Percentiles rank a stretch among this genome's conserved stretches.
Evolutionary conservation across 2,888 invertebrate species (phyloP).

Genomic region (Subacronicta megacephala): DNA sequence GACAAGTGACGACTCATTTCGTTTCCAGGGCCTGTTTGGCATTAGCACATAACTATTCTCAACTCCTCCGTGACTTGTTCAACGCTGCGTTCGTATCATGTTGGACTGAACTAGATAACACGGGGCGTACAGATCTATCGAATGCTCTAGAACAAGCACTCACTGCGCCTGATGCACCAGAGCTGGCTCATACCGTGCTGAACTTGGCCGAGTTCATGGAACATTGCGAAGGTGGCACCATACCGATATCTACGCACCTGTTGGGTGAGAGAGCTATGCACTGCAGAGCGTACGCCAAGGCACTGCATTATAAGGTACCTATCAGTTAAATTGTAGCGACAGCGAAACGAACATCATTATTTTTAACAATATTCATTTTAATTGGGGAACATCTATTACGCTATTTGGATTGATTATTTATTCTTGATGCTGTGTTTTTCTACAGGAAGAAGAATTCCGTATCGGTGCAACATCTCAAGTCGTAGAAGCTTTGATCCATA

Average conservation of each 20-base stretch:
- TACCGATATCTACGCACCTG: conserved; percentile 96
- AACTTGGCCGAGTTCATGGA: conserved; percentile 99
- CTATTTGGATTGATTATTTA: no score
- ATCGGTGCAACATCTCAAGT: conserved; percentile 95
- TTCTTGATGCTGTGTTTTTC: neutral
- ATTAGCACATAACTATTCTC: conserved; percentile 97
- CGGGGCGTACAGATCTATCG: conserved; percentile 95
- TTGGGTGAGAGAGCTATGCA: conserved; percentile 98
- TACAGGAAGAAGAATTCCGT: conserved; percentile 97
- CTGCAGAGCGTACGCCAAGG: conserved; percentile 93
- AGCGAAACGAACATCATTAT: no score
- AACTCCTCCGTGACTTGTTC: conserved; percentile 98
- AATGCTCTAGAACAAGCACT: conserved; percentile 96
- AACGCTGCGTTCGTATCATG: conserved; percentile 99
- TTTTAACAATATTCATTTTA: neutral
- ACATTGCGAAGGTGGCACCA: conserved; percentile 98
- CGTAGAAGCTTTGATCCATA: conserved; percentile 97
- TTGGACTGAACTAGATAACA: conserved; percentile 97
- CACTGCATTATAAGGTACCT: conserved; percentile 89
- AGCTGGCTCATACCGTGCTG: conserved; percentile 98
- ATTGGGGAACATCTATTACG: no score
- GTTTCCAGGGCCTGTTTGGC: conserved; percentile 95
- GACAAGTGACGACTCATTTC: neutral
- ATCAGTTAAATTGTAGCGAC: conserved; percentile 11
- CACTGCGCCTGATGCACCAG: conserved; percentile 97